A percentile compares a stretch with the other conserved stretches of the same genome.
These are phyloP conservation scores for Catharus fuscescens DNA, from an alignment of 2,113 vertebrate genomes.

Conservation along the genomic window DNA sequence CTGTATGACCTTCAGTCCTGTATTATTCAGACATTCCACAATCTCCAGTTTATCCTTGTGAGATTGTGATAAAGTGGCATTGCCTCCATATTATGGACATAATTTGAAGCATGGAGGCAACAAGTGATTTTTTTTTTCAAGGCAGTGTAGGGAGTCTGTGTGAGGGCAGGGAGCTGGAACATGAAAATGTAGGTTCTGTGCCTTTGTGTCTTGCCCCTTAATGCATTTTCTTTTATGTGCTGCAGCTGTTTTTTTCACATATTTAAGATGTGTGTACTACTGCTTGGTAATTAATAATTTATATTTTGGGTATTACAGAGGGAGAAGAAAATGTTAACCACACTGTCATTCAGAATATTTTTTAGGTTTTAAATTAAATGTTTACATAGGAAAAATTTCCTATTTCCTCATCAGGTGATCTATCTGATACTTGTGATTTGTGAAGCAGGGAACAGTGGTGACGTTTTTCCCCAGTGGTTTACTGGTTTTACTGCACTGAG, in stretches of 20 bases:
- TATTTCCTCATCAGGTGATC: neutral
- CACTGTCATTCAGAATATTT: neutral
- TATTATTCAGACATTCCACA: neutral
- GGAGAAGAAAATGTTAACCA: neutral
- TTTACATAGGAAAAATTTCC: neutral
- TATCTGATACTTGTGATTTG: neutral
- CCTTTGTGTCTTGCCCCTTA: neutral
- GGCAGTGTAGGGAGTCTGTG: rapidly evolving
- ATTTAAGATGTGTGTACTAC: neutral
- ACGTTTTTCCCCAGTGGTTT: neutral
- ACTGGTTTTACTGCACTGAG: neutral
- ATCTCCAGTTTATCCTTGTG: neutral
- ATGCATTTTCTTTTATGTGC: neutral
- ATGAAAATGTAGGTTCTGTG: neutral
- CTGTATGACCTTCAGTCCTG: neutral
- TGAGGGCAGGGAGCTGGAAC: neutral
- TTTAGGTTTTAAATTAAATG: neutral
- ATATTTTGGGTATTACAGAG: neutral
- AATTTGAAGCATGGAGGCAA: neutral
- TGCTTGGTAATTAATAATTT: neutral
- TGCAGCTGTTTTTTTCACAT: neutral
- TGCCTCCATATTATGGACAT: neutral
- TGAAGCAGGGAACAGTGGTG: neutral
- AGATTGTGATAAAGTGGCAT: neutral
- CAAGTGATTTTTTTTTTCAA: neutral